Percentiles rank a stretch among this genome's conserved stretches.
These are phyloP conservation scores for Musca vetustissima DNA, from an alignment of 1,140 invertebrate species.

Conservation along the genomic window DNA sequence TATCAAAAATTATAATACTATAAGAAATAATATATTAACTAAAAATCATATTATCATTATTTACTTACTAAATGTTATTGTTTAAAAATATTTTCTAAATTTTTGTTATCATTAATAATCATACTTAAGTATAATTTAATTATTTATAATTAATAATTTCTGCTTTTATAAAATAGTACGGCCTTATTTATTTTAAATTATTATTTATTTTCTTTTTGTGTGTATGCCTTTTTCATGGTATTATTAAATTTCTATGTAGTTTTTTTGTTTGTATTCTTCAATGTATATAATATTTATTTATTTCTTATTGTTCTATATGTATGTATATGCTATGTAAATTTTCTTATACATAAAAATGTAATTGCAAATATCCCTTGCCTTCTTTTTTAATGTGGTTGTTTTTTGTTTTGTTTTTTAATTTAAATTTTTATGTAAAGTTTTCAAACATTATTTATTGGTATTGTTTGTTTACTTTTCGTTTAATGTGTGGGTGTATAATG, in stretches of 20 bases:
- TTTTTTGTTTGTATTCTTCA: not conserved
- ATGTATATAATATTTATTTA: conserved; percentile 4
- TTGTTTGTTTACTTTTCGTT: not conserved
- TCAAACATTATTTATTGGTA: not conserved
- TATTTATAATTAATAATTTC: not conserved
- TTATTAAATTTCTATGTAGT: not conserved
- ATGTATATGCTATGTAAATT: conserved; percentile 13
- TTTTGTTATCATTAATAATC: conserved; percentile 6
- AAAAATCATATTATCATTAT: no score
- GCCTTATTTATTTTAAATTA: not conserved
- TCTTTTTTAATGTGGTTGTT: conserved; percentile 16
- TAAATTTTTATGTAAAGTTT: conserved; percentile 6
- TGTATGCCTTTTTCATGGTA: not conserved
- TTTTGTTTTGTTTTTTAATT: no score
- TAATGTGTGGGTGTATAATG: no score
- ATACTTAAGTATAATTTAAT: not conserved
- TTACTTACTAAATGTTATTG: no score
- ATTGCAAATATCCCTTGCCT: conserved; percentile 25
- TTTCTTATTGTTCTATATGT: conserved; percentile 5
- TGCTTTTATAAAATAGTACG: not conserved
- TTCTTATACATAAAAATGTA: conserved; percentile 23
- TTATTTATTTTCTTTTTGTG: not conserved
- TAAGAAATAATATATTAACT: no score
- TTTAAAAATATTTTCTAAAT: not conserved
- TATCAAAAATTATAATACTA: no score